These are phyloP conservation scores for Phataginus tricuspis DNA, from an alignment of 2,797 vertebrate genomes.

Conservation along the genomic window DNA sequence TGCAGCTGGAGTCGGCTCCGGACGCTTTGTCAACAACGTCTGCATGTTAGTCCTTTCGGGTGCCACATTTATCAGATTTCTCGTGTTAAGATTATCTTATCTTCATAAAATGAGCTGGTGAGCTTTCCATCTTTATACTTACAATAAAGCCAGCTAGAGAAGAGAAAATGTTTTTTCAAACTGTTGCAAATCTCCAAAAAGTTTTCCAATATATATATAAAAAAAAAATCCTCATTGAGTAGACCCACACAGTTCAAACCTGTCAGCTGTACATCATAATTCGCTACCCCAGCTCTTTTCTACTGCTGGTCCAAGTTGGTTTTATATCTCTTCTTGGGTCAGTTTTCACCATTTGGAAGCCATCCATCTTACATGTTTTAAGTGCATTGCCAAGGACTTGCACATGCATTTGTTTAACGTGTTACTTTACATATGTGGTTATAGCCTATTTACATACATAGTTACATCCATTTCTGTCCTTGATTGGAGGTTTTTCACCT, in stretches of 20 bases:
- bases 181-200: too few species aligned
- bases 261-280: rapidly evolving
- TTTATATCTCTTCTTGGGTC: not conserved
- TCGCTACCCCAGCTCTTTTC: rapidly evolving
- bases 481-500: too few species aligned
- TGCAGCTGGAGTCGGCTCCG: rapidly evolving
- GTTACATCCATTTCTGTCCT: too few species aligned
- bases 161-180: too few species aligned
- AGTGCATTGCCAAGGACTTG: rapidly evolving
- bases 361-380: rapidly evolving
- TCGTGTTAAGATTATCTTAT: not conserved
- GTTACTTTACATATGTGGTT: too few species aligned
- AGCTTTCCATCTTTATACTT: not conserved
- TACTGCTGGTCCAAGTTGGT: rapidly evolving
- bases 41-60: not conserved
- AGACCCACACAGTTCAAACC: too few species aligned
- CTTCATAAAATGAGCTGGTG: not conserved
- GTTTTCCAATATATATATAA: too few species aligned
- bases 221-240: too few species aligned
- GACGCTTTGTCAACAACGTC: rapidly evolving
- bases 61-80: rapidly evolving
- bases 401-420: rapidly evolving
- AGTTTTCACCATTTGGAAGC: too few species aligned
- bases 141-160: too few species aligned
- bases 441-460: rapidly evolving